Percentiles rank a stretch among this genome's conserved stretches.
phyloP scores from a whole-genome alignment of 2,797 vertebrate genomes.

The Paratrypauchen microcephalus region DNA sequence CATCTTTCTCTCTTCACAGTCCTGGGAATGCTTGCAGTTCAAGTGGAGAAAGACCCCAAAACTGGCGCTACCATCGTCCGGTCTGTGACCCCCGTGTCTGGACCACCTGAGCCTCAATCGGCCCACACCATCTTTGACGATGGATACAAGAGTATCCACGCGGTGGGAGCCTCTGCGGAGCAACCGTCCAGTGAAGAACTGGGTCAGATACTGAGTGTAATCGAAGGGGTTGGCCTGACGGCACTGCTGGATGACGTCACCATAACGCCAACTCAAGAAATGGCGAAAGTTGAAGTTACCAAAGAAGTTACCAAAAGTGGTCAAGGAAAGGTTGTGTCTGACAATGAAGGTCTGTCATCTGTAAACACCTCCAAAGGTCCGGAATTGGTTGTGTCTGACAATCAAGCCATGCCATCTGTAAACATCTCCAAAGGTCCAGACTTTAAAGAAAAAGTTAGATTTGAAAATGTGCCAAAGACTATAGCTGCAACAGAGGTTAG shows the following conservation, averaged over 20 bases:
- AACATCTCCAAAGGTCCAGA: conserved; percentile 7
- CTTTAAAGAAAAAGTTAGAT: conserved; percentile 2
- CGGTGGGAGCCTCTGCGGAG: conserved; percentile 24
- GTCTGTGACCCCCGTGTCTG: conserved; percentile 65
- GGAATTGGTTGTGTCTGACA: not conserved
- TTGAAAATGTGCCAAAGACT: conserved; percentile 9
- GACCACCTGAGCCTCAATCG: conserved; percentile 8
- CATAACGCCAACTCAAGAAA: conserved; percentile 16
- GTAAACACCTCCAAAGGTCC: conserved; percentile 14
- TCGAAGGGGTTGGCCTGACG: conserved; percentile 63
- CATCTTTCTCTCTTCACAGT: conserved; percentile 50
- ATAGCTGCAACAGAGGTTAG: conserved; percentile 20
- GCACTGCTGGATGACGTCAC: conserved; percentile 57
- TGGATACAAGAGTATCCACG: conserved; percentile 67
- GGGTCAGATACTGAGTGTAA: conserved; percentile 60
- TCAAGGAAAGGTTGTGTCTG: conserved; percentile 4
- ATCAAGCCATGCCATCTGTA: conserved; percentile 9
- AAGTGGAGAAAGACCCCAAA: conserved; percentile 70
- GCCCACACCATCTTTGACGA: conserved; percentile 64
- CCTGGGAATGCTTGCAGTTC: conserved; percentile 64
- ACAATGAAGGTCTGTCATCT: not conserved
- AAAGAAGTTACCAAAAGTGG: conserved; percentile 14
- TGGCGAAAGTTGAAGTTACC: conserved; percentile 7
- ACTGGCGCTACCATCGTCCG: conserved; percentile 64
- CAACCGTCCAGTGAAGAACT: conserved; percentile 67